These are phyloP conservation scores for Phymanthus crucifer DNA, from an alignment of 92 coral and sea anemone species.

Conservation along the genomic window DNA sequence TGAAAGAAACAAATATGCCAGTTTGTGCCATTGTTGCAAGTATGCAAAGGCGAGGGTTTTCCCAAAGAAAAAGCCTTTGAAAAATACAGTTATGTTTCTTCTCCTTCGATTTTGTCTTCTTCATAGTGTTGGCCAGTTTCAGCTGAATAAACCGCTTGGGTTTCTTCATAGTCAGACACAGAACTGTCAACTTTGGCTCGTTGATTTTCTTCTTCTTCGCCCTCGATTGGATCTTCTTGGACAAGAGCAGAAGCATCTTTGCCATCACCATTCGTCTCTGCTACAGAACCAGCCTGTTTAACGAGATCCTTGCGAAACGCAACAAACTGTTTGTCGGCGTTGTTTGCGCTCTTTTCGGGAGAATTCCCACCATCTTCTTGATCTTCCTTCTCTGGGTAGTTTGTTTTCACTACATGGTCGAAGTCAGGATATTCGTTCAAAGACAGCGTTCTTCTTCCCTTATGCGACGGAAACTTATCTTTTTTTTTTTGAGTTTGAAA, in stretches of 20 bases:
- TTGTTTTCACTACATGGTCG: neutral
- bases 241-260: neutral
- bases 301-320: neutral
- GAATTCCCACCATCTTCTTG: neutral
- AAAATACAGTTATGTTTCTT: neutral
- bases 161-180: neutral
- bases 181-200: neutral
- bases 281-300: neutral
- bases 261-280: neutral
- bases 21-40: neutral
- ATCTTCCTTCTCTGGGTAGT: neutral
- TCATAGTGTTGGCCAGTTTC: neutral
- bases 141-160: neutral
- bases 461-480: neutral
- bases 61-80: neutral
- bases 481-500: neutral
- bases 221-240: neutral
- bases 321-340: neutral
- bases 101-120: neutral
- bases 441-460: neutral
- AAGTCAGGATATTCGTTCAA: neutral
- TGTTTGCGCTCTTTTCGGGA: neutral
- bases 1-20: no score
- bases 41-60: neutral
- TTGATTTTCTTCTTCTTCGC: constrained; percentile 6